phyloP scores from a whole-genome alignment of 2,888 invertebrate species.

The Quadroppia sp. region DNA sequence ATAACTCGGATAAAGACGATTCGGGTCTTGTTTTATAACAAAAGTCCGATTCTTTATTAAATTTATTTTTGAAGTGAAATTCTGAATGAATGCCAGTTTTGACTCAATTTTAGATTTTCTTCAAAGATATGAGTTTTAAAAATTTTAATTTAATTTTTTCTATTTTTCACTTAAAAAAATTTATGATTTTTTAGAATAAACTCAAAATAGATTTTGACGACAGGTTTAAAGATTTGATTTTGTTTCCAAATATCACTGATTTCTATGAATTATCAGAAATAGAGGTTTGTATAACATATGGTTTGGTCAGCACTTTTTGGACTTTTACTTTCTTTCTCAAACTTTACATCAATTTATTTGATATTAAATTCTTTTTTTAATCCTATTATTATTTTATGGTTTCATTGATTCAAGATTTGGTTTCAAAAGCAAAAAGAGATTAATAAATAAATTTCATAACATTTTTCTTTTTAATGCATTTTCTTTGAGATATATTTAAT shows the following conservation, averaged over 20 bases:
- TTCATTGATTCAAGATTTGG: too few species aligned
- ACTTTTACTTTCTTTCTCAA: too few species aligned
- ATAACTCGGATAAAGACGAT: neutral
- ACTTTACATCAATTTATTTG: neutral
- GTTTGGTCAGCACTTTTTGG: constrained; percentile 9
- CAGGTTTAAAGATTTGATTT: too few species aligned
- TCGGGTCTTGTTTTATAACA: neutral
- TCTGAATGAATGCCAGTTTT: neutral
- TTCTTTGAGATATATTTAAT: too few species aligned
- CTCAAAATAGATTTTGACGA: neutral
- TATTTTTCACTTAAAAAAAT: neutral
- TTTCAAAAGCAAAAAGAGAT: too few species aligned
- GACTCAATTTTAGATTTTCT: neutral
- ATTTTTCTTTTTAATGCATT: too few species aligned
- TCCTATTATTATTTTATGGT: neutral
- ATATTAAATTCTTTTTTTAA: neutral
- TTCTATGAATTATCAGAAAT: neutral
- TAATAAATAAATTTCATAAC: too few species aligned
- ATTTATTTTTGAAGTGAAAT: neutral
- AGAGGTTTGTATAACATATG: too few species aligned
- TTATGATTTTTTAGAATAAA: neutral
- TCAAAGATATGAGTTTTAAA: neutral
- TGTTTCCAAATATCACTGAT: too few species aligned
- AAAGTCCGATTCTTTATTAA: neutral
- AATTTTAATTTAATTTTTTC: neutral